Base-by-base conservation (phyloP, 1,140 invertebrate genomes). In the Drosophila paulistorum region DNA sequence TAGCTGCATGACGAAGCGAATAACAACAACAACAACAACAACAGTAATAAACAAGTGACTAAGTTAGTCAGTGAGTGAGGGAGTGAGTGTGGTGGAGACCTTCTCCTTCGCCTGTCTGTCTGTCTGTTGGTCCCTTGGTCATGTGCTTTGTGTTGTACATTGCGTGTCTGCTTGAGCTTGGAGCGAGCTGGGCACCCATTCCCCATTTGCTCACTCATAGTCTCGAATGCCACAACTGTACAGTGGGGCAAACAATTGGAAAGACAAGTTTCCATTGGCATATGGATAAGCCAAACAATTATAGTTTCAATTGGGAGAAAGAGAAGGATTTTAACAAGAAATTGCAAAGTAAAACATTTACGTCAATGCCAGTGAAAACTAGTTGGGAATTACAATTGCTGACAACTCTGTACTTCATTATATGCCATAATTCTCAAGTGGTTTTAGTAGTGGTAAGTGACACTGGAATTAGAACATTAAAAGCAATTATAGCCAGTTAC, bases 1-100 rank as follows among this genome's bases (percentile, higher is more conserved):
- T 83, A 77, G 71, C 78, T 79, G 83, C 77, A 55, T 57, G 55
- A 35, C 39, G 51, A 59, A 63, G 39, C 33, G 37, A 55, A 68
- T 67, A 64, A 64, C 45, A 51, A 51, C 7, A 51, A 23, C 45
- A 55, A 68, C 63, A 64, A 64, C 45, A 51, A 51, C 9, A 51
- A 23, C 45, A 51, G 45, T 17, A 48, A 48, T 48, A 48, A 48
- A 51, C 23, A 51, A 51, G 45, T 51, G 45, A 23, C n/a, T 48
- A 48, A 48, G 35, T 9, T 10, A 37, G 35, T 37, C 7, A 11
- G 35, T 37, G 35, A 37, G 35, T 10, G 35, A 37, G 35, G 9
- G 33, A 35, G 33, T 23, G 4, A 48, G 9, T 51, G 17, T 23
- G 45, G 45, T 23, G 45, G 45, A 51, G 45, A 51, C 45, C 45